Evolutionary conservation across 2,888 invertebrate species (phyloP), one percentile per base, ranked within the genome.

Genomic region (Callimorpha dominula): DNA sequence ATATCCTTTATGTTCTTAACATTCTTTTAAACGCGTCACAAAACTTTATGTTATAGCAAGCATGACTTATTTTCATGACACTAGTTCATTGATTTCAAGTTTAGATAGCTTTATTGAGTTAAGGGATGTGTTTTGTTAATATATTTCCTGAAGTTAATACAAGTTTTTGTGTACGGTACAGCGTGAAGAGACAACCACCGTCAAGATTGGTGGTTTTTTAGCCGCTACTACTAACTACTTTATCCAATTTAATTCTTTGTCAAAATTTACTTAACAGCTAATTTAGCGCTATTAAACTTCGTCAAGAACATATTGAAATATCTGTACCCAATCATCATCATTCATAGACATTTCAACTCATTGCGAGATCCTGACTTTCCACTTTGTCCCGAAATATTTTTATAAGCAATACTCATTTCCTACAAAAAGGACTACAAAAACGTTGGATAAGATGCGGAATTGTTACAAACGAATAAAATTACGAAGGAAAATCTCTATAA

Each of bases 401-500:
- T 0, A 46, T n/a, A 42, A 52, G 40, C 4, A 52, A 66, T 66
- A 43, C 43, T 43, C 8, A 43, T 43, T 43, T 43, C 43, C 5
- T 43, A 43, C 43, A 43, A 43, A 43, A 43, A 57, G 43, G 5
- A 60, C 60, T 50, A 50, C 46, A n/a, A 57, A 31, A 72, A 63
- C 31, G 49, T 67, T 62, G 43, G 4, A 68, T 49, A 57, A 68
- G 15, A 72, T 64, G 40, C 46, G 63, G 8, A 54, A 64, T 31
- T 62, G 50, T 54, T 40, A 43, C 52, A 52, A 66, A 62, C 65
- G 40, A 57, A 57, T 57, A 62, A 52, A 67, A 67, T 42, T 67
- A 67, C 43, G 49, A 50, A 40, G 57, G 49, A 50, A 60, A 72
- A 72, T 68, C 54, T 72, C 40, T 65, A 12, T 72, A 68, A 72